Percentiles rank a stretch among this genome's conserved stretches.
Conservation (phyloP, 1,140 invertebrate species). For the Telenomus remus region DNA sequence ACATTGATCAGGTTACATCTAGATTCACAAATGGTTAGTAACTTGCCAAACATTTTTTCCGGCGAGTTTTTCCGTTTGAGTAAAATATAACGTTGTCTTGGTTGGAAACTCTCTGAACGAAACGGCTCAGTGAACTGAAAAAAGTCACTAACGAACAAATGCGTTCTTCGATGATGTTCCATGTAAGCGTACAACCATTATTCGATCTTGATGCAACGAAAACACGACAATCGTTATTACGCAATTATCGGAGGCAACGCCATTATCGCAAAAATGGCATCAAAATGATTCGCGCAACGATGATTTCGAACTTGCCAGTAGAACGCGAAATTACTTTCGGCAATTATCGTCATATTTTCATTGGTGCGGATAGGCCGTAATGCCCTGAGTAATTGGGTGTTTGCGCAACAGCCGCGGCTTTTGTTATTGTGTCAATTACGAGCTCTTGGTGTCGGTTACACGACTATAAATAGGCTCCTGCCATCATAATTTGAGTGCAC, state of each 20-base stretch:
- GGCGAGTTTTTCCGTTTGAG: too few relatives aligned
- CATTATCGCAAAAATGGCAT: conserved; percentile 20
- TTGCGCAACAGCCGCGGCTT: conserved; percentile 12
- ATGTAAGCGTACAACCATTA: background rate
- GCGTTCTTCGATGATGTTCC: background rate
- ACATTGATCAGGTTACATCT: too few relatives aligned
- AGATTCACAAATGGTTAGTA: too few relatives aligned
- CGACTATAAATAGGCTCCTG: conserved; percentile 35
- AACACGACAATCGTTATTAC: background rate
- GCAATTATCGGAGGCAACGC: conserved; percentile 10
- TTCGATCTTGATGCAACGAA: background rate
- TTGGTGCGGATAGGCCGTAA: conserved; percentile 28
- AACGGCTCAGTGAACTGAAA: too few relatives aligned
- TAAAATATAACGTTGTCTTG: too few relatives aligned
- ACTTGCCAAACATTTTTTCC: too few relatives aligned
- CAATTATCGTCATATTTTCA: conserved; percentile 47
- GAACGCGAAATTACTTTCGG: conserved; percentile 40
- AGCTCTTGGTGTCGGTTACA: conserved; percentile 28
- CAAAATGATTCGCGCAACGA: conserved; percentile 16
- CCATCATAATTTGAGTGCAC: conserved; percentile 37
- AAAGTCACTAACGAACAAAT: too few relatives aligned
- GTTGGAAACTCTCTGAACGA: too few relatives aligned
- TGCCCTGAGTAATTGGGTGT: conserved; percentile 35
- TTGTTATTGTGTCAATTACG: conserved; percentile 49
- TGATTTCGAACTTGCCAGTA: conserved; percentile 22